These are phyloP conservation scores for Neodontobutis hainanensis DNA, from an alignment of 2,113 vertebrate species.

Conservation along the genomic window DNA sequence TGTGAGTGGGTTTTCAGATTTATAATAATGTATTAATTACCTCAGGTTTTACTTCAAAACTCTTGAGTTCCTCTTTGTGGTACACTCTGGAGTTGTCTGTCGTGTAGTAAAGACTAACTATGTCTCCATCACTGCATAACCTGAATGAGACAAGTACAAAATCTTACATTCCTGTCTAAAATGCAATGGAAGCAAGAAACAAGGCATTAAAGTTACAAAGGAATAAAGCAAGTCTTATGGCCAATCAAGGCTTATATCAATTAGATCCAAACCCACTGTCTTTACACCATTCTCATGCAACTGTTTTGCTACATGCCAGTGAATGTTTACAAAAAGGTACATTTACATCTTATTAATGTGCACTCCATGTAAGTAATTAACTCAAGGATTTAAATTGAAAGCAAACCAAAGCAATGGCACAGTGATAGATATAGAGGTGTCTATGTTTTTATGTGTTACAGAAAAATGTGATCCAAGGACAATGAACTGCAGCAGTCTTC, in stretches of 20 bases:
- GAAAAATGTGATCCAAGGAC: background rate
- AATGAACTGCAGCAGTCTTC: background rate
- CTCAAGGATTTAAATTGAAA: slow-evolving; percentile 2
- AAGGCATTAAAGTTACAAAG: no score
- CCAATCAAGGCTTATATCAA: no score
- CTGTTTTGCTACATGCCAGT: background rate
- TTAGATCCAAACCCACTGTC: background rate
- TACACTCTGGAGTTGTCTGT: slow-evolving; percentile 94
- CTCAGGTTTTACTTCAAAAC: slow-evolving; percentile 86
- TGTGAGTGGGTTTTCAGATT: background rate
- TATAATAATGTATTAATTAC: slow-evolving; percentile 47
- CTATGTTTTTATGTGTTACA: background rate
- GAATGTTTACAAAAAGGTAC: no score
- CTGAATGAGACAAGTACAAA: slow-evolving; percentile 42
- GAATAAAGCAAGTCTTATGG: no score
- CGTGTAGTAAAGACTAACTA: slow-evolving; percentile 85
- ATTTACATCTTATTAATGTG: background rate
- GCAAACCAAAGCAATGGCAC: background rate
- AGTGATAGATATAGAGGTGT: background rate
- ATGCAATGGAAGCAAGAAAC: background rate
- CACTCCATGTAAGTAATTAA: background rate
- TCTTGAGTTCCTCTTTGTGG: slow-evolving; percentile 91
- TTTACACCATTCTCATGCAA: background rate
- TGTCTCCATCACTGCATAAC: slow-evolving; percentile 87
- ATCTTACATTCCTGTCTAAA: slow-evolving; percentile 1